A percentile compares a stretch with the other conserved stretches of the same genome.
phyloP scores from a whole-genome alignment of 2,888 invertebrate species.

The Coleophora flavipennella region DNA sequence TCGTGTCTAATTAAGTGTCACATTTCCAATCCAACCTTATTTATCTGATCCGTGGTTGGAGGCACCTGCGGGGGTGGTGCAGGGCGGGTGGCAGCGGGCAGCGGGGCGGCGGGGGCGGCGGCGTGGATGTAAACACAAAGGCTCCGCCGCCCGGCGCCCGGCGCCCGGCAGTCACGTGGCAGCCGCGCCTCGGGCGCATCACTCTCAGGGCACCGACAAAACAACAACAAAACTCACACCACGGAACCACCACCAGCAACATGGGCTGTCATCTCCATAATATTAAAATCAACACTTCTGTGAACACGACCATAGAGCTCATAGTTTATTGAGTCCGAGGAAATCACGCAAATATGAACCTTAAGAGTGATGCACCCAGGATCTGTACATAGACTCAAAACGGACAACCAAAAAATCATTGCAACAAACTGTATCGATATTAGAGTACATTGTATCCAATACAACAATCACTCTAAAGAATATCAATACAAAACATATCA shows the following conservation, averaged over 20 bases:
- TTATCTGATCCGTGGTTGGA: too few relatives aligned
- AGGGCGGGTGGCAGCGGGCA: conserved; percentile 24
- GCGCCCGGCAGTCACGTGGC: conserved; percentile 66
- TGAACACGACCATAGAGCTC: too few relatives aligned
- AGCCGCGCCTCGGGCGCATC: conserved; percentile 66
- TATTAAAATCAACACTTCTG: too few relatives aligned
- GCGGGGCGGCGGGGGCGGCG: conserved; percentile 23
- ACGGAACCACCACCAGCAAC: background rate
- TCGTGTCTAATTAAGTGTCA: too few relatives aligned
- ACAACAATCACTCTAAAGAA: conserved; percentile 67
- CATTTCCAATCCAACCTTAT: too few relatives aligned
- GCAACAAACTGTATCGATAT: conserved; percentile 42
- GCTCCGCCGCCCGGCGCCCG: conserved; percentile 26
- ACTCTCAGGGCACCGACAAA: conserved; percentile 45
- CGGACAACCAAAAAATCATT: too few relatives aligned
- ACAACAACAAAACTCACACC: conserved; percentile 1
- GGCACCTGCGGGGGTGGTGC: conserved; percentile 19
- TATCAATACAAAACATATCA: conserved; percentile 71
- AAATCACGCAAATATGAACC: conserved; percentile 20
- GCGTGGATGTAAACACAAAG: conserved; percentile 64
- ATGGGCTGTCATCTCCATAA: too few relatives aligned
- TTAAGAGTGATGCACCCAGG: conserved; percentile 64
- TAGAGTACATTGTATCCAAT: conserved; percentile 55
- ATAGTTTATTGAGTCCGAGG: too few relatives aligned
- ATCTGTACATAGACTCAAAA: background rate